These are phyloP conservation scores for Ricordea florida DNA, from an alignment of 92 coral and sea anemone species.

Conservation along the genomic window DNA sequence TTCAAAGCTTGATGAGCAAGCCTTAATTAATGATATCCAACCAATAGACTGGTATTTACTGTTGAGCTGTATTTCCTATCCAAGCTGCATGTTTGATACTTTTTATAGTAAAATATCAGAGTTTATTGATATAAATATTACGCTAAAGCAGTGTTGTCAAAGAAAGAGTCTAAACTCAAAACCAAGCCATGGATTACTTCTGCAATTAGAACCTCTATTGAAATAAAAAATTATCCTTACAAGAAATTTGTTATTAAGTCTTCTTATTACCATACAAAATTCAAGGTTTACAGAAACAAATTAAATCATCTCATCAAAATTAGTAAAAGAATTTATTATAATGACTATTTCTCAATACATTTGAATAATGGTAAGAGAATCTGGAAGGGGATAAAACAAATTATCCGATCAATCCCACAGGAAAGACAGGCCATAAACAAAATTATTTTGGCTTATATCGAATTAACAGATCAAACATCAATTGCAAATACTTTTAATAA, in stretches of 20 bases:
- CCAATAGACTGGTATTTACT: constrained; percentile 44
- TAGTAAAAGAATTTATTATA: constrained; percentile 18
- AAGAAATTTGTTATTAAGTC: not conserved
- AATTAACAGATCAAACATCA: constrained; percentile 17
- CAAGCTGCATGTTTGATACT: constrained; percentile 27
- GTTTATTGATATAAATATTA: constrained; percentile 40
- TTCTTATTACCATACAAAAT: not conserved
- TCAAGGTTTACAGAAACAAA: not conserved
- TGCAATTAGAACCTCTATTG: constrained; percentile 43
- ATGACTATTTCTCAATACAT: constrained; percentile 33
- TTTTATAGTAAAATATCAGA: constrained; percentile 36
- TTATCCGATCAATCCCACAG: constrained; percentile 10
- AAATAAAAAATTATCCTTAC: constrained; percentile 35
- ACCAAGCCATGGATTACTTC: constrained; percentile 52
- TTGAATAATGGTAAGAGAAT: constrained; percentile 32
- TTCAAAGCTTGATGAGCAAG: constrained; percentile 42
- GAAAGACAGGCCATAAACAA: not conserved
- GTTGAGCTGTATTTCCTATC: constrained; percentile 19
- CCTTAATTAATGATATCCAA: constrained; percentile 40
- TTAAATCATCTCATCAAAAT: constrained; percentile 14
- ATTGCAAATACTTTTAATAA: constrained; percentile 47
- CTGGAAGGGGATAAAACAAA: constrained; percentile 64
- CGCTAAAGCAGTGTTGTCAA: constrained; percentile 50
- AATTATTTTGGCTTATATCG: constrained; percentile 2
- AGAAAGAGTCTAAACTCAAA: constrained; percentile 38